phyloP scores from a whole-genome alignment of 2,888 invertebrate genomes.

The Dryobota labecula region DNA sequence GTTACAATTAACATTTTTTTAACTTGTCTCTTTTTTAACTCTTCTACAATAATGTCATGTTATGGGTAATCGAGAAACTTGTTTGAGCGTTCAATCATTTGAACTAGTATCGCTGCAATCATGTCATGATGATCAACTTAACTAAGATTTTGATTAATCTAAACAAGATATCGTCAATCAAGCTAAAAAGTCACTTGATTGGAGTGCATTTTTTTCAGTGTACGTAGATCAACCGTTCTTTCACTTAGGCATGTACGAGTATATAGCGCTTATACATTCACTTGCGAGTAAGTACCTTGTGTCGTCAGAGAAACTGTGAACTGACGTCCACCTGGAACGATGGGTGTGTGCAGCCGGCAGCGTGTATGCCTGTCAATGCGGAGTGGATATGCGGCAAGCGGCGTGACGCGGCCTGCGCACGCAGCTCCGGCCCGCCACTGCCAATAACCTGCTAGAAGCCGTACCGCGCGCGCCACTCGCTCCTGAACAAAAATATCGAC shows the following conservation, averaged over 20 bases:
- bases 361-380: constrained; percentile 63
- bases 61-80: too few relatives aligned
- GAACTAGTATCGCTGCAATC: too few relatives aligned
- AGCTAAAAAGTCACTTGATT: too few relatives aligned
- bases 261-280: background rate
- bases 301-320: constrained; percentile 30
- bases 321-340: constrained; percentile 40
- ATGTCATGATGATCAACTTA: too few relatives aligned
- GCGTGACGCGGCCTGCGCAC: constrained; percentile 75
- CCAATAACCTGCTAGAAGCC: constrained; percentile 80
- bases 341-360: constrained; percentile 57
- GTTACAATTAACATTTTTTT: too few relatives aligned
- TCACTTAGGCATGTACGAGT: background rate
- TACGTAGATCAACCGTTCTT: background rate
- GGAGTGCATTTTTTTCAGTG: too few relatives aligned
- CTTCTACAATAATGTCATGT: too few relatives aligned
- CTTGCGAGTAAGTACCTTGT: constrained; percentile 3
- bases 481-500: constrained; percentile 79
- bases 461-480: constrained; percentile 80
- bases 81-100: too few relatives aligned
- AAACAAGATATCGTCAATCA: too few relatives aligned
- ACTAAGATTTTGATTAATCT: too few relatives aligned
- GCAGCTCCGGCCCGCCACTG: constrained; percentile 73
- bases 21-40: too few relatives aligned
- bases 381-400: constrained; percentile 69